Percentiles rank a stretch among this genome's conserved stretches.
Conservation (phyloP, 2,888 invertebrate species). For the Cantharis nigra region DNA sequence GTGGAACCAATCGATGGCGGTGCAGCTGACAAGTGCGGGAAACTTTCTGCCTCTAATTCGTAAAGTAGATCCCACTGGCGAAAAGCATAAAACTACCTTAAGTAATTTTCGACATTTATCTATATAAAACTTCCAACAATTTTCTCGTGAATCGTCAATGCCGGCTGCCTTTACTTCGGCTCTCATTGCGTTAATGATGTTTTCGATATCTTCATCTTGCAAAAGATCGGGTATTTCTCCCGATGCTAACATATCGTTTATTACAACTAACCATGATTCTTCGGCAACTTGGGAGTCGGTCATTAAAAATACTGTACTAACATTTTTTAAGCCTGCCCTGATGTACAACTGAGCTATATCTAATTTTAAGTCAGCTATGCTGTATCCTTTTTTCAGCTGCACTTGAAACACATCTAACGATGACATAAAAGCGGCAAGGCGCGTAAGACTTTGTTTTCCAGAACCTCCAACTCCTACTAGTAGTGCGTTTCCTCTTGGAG, state of each 20-base stretch:
- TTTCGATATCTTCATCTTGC: constrained; percentile 88
- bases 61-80: constrained; percentile 90
- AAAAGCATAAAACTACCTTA: constrained; percentile 86
- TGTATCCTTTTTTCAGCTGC: constrained; percentile 87
- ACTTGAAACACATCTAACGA: constrained; percentile 92
- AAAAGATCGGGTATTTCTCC: constrained; percentile 92
- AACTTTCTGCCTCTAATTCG: constrained; percentile 88
- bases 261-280: constrained; percentile 86
- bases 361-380: constrained; percentile 76
- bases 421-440: constrained; percentile 88
- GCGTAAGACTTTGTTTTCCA: constrained; percentile 89
- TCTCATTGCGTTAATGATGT: constrained; percentile 76
- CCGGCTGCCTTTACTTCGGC: constrained; percentile 83
- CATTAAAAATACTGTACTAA: constrained; percentile 83
- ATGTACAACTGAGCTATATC: constrained; percentile 78
- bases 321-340: constrained; percentile 84
- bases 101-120: constrained; percentile 81
- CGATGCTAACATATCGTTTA: constrained; percentile 92
- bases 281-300: constrained; percentile 93
- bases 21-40: constrained; percentile 91
- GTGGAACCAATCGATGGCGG: constrained; percentile 95
- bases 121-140: constrained; percentile 95
- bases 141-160: constrained; percentile 83
- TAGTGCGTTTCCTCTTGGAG: constrained; percentile 89
- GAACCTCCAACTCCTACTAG: constrained; percentile 94